Evolutionary conservation across 2,888 invertebrate genomes (phyloP).

Genomic region (Phortica magna): DNA sequence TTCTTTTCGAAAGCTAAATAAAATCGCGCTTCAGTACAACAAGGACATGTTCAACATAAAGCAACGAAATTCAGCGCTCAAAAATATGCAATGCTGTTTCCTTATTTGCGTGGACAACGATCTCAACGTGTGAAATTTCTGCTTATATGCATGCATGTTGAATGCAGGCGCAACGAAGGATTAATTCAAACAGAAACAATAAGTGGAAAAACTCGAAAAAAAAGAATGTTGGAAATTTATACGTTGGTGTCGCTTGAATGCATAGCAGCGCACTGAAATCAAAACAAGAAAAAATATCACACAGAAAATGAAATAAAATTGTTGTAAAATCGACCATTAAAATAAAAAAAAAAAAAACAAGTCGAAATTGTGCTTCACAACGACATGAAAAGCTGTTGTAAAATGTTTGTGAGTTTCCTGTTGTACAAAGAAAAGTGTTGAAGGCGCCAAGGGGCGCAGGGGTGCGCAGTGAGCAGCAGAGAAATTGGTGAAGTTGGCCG

Average conservation of each 20-base stretch:
- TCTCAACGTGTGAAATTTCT: constrained; percentile 69
- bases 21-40: too few relatives aligned
- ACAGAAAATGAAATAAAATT: constrained; percentile 54
- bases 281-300: too few relatives aligned
- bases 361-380: background rate
- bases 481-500: background rate
- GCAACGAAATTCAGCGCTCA: too few relatives aligned
- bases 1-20: too few relatives aligned
- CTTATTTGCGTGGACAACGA: too few relatives aligned
- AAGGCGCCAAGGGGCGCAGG: background rate
- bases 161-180: constrained; percentile 52
- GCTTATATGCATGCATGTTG: constrained; percentile 61
- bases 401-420: constrained; percentile 10
- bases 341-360: background rate
- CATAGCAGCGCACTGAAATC: too few relatives aligned
- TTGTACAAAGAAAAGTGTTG: background rate
- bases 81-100: too few relatives aligned
- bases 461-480: background rate
- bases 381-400: constrained; percentile 3
- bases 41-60: too few relatives aligned
- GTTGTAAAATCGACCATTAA: constrained; percentile 55
- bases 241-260: too few relatives aligned
- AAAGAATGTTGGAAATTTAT: too few relatives aligned
- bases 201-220: background rate
- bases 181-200: background rate